Conservation (phyloP, 2,888 invertebrate genomes). For the Andricus curvator region DNA sequence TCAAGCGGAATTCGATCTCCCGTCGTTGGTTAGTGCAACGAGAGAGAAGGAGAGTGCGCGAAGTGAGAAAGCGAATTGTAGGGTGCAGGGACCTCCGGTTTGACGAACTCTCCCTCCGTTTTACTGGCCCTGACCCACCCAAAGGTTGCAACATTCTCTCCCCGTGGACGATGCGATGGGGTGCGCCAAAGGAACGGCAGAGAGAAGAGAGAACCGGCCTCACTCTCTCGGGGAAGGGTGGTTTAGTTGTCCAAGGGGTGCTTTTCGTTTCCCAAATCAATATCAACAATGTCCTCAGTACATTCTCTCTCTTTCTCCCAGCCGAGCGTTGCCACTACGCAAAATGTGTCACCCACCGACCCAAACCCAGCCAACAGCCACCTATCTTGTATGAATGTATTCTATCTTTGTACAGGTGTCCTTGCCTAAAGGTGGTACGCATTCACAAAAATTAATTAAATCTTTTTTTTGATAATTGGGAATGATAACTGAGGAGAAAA, state of each 20-base stretch:
- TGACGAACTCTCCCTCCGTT: conserved; percentile 64
- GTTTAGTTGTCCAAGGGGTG: conserved; percentile 54
- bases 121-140: conserved; percentile 76
- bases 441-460: background rate
- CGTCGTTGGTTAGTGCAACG: conserved; percentile 42
- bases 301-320: conserved; percentile 45
- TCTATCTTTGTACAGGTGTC: conserved; percentile 18
- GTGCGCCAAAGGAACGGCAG: conserved; percentile 49
- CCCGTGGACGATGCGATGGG: conserved; percentile 43
- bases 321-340: conserved; percentile 53
- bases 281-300: conserved; percentile 62
- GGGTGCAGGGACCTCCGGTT: conserved; percentile 68
- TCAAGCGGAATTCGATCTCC: conserved; percentile 44
- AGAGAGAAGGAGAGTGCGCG: conserved; percentile 3
- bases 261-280: conserved; percentile 72
- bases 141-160: conserved; percentile 71
- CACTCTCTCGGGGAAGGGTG: conserved; percentile 48
- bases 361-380: conserved; percentile 59
- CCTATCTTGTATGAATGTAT: conserved; percentile 11
- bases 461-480: background rate
- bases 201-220: conserved; percentile 57
- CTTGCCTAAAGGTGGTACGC: background rate
- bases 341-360: conserved; percentile 76
- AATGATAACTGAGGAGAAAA: too few relatives aligned
- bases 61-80: conserved; percentile 42